These are phyloP conservation scores for Lypha dubia DNA, from an alignment of 2,888 invertebrate genomes.

Conservation along the genomic window DNA sequence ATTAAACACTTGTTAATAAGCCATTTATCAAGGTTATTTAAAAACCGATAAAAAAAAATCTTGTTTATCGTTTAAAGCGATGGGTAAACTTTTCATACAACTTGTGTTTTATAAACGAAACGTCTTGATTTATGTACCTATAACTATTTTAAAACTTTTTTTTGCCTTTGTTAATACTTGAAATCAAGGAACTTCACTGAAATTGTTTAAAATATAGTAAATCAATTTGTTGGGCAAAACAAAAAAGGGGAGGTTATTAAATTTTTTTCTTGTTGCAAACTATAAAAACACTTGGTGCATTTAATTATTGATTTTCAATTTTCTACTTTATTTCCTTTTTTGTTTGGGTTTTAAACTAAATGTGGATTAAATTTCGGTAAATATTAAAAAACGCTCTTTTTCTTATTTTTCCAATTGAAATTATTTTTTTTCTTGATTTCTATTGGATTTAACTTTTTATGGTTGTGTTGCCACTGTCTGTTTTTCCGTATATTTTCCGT, in stretches of 20 bases:
- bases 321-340: slow-evolving; percentile 24
- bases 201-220: slow-evolving; percentile 20
- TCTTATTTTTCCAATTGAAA: slow-evolving; percentile 6
- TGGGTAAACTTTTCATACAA: background rate
- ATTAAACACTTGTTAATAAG: background rate
- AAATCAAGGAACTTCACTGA: slow-evolving; percentile 3
- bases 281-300: slow-evolving; percentile 3
- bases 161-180: background rate
- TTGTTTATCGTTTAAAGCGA: background rate
- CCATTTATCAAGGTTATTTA: slow-evolving; percentile 29
- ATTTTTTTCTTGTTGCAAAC: slow-evolving; percentile 15
- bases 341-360: slow-evolving; percentile 9
- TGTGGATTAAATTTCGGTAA: slow-evolving; percentile 3
- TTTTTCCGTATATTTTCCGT: slow-evolving; percentile 39
- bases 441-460: slow-evolving; percentile 14
- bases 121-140: background rate
- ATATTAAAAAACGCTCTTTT: slow-evolving; percentile 28
- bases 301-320: slow-evolving; percentile 59
- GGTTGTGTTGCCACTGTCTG: slow-evolving; percentile 51
- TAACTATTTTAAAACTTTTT: background rate
- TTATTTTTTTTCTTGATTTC: slow-evolving; percentile 14
- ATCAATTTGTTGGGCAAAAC: slow-evolving; percentile 33
- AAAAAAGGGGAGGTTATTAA: slow-evolving; percentile 23
- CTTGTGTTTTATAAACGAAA: background rate
- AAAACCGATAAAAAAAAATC: background rate